phyloP scores from a whole-genome alignment of 2,797 vertebrate species.

The Spinibarbus caldwelli region DNA sequence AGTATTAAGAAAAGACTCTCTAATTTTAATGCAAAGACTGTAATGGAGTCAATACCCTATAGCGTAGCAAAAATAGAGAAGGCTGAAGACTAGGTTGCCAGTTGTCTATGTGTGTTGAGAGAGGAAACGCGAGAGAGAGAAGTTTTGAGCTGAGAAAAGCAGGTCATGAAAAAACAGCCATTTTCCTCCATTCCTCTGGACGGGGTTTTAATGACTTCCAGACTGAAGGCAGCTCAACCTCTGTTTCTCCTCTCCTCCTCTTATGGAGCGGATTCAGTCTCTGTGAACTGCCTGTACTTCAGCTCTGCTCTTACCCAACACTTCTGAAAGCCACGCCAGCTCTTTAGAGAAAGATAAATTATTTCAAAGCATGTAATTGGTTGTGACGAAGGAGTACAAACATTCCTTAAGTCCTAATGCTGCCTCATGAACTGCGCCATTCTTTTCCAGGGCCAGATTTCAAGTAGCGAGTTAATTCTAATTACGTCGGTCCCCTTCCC shows the following conservation, averaged over 20 bases:
- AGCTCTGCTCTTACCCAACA: constrained; percentile 52
- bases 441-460: constrained; percentile 62
- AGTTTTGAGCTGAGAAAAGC: constrained; percentile 50
- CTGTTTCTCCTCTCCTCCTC: constrained; percentile 51
- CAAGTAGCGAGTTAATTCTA: constrained; percentile 63
- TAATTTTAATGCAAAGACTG: constrained; percentile 9
- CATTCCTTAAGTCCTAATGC: constrained; percentile 54
- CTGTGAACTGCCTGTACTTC: constrained; percentile 32
- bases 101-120: constrained; percentile 17
- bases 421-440: constrained; percentile 63
- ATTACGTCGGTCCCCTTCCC: constrained; percentile 52
- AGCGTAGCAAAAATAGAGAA: constrained; percentile 10
- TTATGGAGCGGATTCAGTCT: constrained; percentile 12
- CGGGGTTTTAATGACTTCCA: constrained; percentile 79
- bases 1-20: constrained; percentile 4
- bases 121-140: constrained; percentile 46
- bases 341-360: constrained; percentile 64
- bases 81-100: neutral
- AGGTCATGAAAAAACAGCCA: constrained; percentile 39
- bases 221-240: constrained; percentile 60
- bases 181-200: constrained; percentile 75
- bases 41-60: constrained; percentile 16
- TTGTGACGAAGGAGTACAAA: constrained; percentile 60
- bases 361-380: constrained; percentile 66
- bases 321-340: constrained; percentile 46